phyloP scores from a whole-genome alignment of 2,888 invertebrate genomes.

The Polymixis flavicincta region DNA sequence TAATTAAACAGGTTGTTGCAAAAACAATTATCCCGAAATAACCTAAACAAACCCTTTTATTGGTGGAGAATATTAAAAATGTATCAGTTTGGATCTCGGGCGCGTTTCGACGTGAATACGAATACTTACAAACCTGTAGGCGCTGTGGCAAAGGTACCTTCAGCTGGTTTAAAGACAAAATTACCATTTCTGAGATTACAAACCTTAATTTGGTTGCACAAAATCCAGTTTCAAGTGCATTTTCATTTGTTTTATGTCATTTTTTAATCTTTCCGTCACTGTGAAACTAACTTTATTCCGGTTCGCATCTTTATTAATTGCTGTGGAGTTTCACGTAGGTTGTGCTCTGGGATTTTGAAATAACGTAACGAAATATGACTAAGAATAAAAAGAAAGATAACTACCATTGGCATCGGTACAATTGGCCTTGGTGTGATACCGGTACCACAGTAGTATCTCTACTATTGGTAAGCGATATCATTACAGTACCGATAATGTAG shows the following conservation, averaged over 20 bases:
- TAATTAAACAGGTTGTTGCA: slow-evolving; percentile 13
- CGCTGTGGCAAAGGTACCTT: neutral
- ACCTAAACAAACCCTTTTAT: slow-evolving; percentile 16
- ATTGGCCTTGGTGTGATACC: too few species aligned
- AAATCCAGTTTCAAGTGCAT: slow-evolving; percentile 3
- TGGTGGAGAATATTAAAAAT: slow-evolving; percentile 45
- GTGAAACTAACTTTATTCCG: slow-evolving; percentile 8
- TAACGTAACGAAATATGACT: neutral
- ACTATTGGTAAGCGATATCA: too few species aligned
- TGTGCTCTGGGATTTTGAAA: neutral
- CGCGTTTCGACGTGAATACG: slow-evolving; percentile 39
- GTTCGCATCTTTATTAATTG: slow-evolving; percentile 3
- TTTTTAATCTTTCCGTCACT: neutral
- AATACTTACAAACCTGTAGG: slow-evolving; percentile 29
- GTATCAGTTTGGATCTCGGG: slow-evolving; percentile 11
- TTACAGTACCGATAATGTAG: too few species aligned
- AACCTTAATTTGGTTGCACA: neutral
- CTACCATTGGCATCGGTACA: too few species aligned
- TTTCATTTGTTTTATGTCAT: neutral
- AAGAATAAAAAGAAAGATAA: neutral
- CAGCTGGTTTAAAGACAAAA: neutral
- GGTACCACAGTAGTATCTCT: too few species aligned
- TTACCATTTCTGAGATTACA: neutral
- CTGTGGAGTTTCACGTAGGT: neutral
- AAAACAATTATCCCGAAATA: slow-evolving; percentile 34